Conservation (phyloP, 2,888 invertebrate genomes). For the Stenotaenia linearis region DNA sequence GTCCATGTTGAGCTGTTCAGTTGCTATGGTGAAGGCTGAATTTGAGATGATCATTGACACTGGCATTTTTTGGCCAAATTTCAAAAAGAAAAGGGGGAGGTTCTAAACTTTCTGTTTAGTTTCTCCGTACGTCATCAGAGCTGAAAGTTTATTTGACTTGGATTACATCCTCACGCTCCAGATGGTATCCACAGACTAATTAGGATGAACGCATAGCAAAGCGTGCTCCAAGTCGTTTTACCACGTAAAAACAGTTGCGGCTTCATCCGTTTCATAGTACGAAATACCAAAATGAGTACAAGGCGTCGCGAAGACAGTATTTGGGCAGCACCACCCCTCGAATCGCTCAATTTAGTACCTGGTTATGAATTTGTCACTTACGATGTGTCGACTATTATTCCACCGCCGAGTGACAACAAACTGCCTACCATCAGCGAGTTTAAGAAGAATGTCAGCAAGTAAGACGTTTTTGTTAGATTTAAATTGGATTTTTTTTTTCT, state of each 20-base stretch:
- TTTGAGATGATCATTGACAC: slow-evolving; percentile 10
- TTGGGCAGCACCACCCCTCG: not conserved
- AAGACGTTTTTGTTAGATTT: not conserved
- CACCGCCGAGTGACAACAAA: not conserved
- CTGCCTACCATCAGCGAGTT: not conserved
- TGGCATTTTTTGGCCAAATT: not conserved
- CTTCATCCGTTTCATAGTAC: not conserved
- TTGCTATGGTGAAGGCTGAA: slow-evolving; percentile 2
- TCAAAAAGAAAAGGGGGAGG: not conserved
- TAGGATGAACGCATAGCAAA: not conserved
- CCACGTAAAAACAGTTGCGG: not conserved
- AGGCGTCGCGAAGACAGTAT: not conserved
- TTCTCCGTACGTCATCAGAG: not conserved
- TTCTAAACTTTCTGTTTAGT: not conserved
- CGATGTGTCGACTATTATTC: not conserved
- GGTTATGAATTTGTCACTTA: not conserved
- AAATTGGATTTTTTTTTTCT: not conserved
- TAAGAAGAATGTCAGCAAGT: not conserved
- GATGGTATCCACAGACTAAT: slow-evolving; percentile 5
- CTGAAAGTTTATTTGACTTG: not conserved
- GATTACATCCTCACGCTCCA: not conserved
- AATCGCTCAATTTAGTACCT: not conserved
- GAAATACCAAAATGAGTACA: not conserved
- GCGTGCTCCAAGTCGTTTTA: not conserved
- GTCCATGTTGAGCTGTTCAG: not conserved